Base-by-base conservation (phyloP, 2,113 vertebrate genomes). In the Struthidea cinerea region DNA sequence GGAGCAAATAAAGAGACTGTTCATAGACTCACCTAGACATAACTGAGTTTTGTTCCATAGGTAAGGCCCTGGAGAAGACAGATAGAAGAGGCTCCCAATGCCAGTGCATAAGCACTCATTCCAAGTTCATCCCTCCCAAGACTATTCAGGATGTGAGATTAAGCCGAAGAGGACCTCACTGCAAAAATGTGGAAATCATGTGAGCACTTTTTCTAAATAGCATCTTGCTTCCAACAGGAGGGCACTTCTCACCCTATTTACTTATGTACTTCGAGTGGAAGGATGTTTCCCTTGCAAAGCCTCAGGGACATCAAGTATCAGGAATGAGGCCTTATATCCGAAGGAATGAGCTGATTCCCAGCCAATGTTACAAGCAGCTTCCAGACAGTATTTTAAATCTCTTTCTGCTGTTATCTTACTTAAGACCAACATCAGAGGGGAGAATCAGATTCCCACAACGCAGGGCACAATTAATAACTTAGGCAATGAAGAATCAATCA, bases 121-220 rank as follows among this genome's bases (percentile, higher is more conserved):
- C 97, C 53, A 96, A 52, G 22, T 96, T 89, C 74, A 98, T 98
- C 76, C 94, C 95, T 26, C 94, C 90, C 61, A 98, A 93, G 84
- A 60, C 67, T 61, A 98, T 99, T 11, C 68, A 89, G 65, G 98
- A 97, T 12, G 56, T 99, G 84, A 98, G 97, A 73, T 60, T 99
- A n/a, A 98, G 98, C 57, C 95, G 96, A 28, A 96, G 97, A 44
- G 98, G 97, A 73, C 97, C 98, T 39, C 98, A 98, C 82, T 99
- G 99, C 39, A 89, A 96, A 35, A 94, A 98, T 3, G 93, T 97
- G 16, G 99, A 99, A 97, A 98, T 99, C 97, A 98, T 98, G 98
- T 99, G 93, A 98, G 98, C 92, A 24, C 61, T 94, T 94, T 26
- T 27, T 21, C 84, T 76, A 73, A 75, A 63, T 1, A 27, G 7